Base-by-base conservation (phyloP, 2,797 vertebrate genomes). In the Gadopsis marmoratus region DNA sequence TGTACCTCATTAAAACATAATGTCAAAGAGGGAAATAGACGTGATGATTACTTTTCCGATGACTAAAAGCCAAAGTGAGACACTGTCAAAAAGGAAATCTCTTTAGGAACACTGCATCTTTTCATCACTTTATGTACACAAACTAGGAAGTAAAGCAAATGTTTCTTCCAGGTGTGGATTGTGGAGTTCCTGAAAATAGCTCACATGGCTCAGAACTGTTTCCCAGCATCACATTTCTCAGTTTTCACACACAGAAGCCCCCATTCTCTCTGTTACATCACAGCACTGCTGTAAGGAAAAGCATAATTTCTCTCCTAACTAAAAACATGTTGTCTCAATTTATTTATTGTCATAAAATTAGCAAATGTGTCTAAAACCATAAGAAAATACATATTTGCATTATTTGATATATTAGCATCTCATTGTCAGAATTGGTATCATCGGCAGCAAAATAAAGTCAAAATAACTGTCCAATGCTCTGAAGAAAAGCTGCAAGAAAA, bases 121-220 rank as follows among this genome's bases (percentile, higher is more conserved):
- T 35, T 33, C 13, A 5, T 10, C 17, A 21, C 45, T 31, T 21
- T 13, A 71, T 1, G 1, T 67, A 70, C 66, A 58, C 68, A 66
- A 53, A 60, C 45, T 78, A 56, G 67, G 68, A 83, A 64, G 58
- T 61, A 69, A 80, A 82, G 79, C 78, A 86, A 79, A 84, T 74
- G 85, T 85, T 86, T 80, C 60, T 84, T 83, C 71, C 64, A 23
- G 72, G 76, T 3, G 17, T 70, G 69, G 48, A 58, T 76, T 64
- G 76, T 61, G 45, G 70, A 76, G 61, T 53, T 76, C 55, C 53
- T 77, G 78, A 85, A 86, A 86, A 81, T 60, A 61, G 35, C 71
- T 74, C 45, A 48, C 65, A 81, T 21, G 61, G 56, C 66, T 62
- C 55, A 63, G 19, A 73, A 62, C 31, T 50, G 48, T 60, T 71